These are phyloP conservation scores for Sakesphorus luctuosus DNA, from an alignment of 2,113 vertebrate genomes.

Conservation along the genomic window DNA sequence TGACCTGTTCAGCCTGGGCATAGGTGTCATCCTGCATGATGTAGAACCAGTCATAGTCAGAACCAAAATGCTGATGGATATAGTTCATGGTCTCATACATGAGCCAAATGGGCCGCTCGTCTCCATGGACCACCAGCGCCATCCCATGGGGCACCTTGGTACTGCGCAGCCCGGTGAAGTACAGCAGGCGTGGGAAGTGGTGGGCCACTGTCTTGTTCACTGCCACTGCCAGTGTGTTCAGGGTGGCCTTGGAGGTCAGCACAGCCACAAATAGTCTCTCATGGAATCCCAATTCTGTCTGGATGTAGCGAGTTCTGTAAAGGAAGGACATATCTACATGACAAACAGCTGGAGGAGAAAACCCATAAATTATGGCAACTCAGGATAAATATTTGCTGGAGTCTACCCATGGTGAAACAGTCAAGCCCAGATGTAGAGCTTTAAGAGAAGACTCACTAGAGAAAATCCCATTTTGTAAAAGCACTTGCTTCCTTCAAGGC, in stretches of 20 bases:
- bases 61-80: slow-evolving; percentile 87
- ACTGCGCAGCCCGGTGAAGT: slow-evolving; percentile 91
- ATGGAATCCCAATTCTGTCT: slow-evolving; percentile 94
- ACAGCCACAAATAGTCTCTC: slow-evolving; percentile 92
- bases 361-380: not conserved
- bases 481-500: not conserved
- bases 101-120: slow-evolving; percentile 95
- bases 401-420: not conserved
- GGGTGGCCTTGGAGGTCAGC: slow-evolving; percentile 87
- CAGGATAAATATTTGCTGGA: not conserved
- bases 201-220: slow-evolving; percentile 94
- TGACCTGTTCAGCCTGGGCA: slow-evolving; percentile 86
- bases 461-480: not conserved
- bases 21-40: slow-evolving; percentile 95
- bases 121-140: slow-evolving; percentile 90
- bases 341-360: not conserved
- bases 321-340: not conserved
- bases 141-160: slow-evolving; percentile 90
- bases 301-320: slow-evolving; percentile 93
- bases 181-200: slow-evolving; percentile 89
- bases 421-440: not conserved
- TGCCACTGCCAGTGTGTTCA: slow-evolving; percentile 89
- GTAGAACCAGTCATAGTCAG: slow-evolving; percentile 96
- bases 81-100: slow-evolving; percentile 96
- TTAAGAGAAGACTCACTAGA: not conserved